Base-by-base conservation (phyloP, 2,113 vertebrate genomes). In the Hepsetus odoe region DNA sequence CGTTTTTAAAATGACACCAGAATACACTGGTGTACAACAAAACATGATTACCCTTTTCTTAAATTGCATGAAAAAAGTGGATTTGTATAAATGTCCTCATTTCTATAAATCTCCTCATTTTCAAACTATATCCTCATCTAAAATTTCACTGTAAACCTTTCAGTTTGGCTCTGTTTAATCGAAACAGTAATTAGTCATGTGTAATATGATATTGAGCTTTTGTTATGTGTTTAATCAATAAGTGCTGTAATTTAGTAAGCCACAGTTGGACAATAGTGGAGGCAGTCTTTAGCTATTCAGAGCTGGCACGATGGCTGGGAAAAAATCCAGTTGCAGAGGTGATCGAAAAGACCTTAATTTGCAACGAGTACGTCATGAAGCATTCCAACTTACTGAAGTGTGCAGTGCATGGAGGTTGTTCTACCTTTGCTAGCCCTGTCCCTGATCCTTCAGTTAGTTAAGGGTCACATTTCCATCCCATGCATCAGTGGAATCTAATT, bases 401-500 rank as follows among this genome's bases (percentile, higher is more conserved):
- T 68, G 59, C 12, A 11, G 72, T 59, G 28, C 32, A 72, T 53
- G 76, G 42, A 59, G 72, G 76, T 80, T 73, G 85, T 70, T 72
- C 65, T 84, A 90, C 90, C 90, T 90, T 84, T 88, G 88, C 86
- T 72, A 83, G 81, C 85, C 77, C 75, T 77, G 32, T 40, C 75
- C 35, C 86, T 88, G 81, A 90, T 92, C 86, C 83, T 87, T 80
- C 30, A 86, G 89, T 90, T 89, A 90, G 89, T 88, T 89, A 90
- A 85, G 89, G 90, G 92, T 91, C 91, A 92, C 86, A 85, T 90
- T 89, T 88, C 73, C 69, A 85, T 80, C 84, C 89, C 84, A 87
- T 90, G 90, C 88, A 82, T 86, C 81, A 88, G 64, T 77, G 86
- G 83, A 91, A 91, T 92, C 88, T 92, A 91, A 92, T 93, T 91